Evolutionary conservation across 2,113 vertebrate species (phyloP).

Genomic region (Ptychochromis oligacanthus): DNA sequence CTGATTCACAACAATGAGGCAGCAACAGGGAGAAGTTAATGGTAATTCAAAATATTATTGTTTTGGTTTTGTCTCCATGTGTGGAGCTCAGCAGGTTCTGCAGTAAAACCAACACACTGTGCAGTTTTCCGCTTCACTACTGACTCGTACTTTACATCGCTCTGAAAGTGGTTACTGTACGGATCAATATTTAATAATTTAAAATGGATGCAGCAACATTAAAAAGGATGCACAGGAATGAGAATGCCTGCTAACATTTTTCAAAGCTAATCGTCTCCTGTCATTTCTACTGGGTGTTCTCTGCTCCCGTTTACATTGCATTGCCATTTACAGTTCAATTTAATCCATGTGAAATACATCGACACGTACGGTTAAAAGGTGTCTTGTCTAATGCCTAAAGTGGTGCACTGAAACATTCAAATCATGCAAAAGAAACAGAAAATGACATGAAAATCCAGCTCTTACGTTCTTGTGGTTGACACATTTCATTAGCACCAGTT

Average conservation of each 20-base stretch:
- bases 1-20: not conserved
- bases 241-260: not conserved
- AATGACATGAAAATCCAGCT: not conserved
- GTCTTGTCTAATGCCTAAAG: not conserved
- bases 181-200: not conserved
- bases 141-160: not conserved
- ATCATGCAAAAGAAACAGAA: not conserved
- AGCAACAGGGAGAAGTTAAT: not conserved
- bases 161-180: not conserved
- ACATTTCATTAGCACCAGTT: conserved; percentile 99
- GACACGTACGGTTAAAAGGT: not conserved
- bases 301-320: not conserved
- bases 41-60: not conserved
- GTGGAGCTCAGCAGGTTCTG: not conserved
- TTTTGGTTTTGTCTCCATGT: not conserved
- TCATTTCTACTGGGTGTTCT: not conserved
- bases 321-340: not conserved
- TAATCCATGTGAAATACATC: not conserved
- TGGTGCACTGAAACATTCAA: not conserved
- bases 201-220: not conserved
- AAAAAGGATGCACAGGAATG: not conserved
- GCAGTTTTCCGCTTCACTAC: not conserved
- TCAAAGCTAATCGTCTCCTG: not conserved
- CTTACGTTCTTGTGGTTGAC: conserved; percentile 99
- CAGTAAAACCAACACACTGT: not conserved